Percentiles rank a stretch among this genome's conserved stretches.
Conservation (phyloP, 2,888 invertebrate genomes). For the Lepidocyrtinus sp. region DNA sequence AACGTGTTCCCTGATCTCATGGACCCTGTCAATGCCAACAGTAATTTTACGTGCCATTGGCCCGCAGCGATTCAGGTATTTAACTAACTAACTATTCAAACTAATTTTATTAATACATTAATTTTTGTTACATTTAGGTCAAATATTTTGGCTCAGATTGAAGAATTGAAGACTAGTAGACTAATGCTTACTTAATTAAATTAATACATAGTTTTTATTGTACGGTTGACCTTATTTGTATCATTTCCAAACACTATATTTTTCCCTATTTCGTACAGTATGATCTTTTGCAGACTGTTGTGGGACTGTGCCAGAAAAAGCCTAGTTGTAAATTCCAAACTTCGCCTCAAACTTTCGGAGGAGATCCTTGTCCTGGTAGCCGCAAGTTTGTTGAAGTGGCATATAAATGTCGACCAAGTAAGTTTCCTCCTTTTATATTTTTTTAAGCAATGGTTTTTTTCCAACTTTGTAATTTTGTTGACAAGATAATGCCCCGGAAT, state of each 20-base stretch:
- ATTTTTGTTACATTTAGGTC: not conserved
- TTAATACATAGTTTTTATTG: no score
- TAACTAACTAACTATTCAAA: not conserved
- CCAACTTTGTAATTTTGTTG: not conserved
- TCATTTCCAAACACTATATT: no score
- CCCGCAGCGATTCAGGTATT: slow-evolving; percentile 66
- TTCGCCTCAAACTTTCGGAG: slow-evolving; percentile 88
- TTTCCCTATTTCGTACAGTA: slow-evolving; percentile 46
- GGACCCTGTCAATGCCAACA: slow-evolving; percentile 55
- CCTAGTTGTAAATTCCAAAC: slow-evolving; percentile 92
- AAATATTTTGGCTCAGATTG: no score
- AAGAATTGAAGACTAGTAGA: no score
- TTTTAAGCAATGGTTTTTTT: no score
- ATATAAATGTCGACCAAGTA: slow-evolving; percentile 97
- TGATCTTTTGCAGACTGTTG: slow-evolving; percentile 93
- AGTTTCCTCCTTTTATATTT: no score
- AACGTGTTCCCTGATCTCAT: slow-evolving; percentile 61
- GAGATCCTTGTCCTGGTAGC: slow-evolving; percentile 93
- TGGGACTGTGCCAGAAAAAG: slow-evolving; percentile 94
- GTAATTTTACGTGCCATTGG: slow-evolving; percentile 64
- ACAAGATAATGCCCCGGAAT: not conserved
- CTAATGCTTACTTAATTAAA: no score
- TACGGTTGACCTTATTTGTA: no score
- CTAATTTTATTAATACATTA: no score
- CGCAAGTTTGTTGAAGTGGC: slow-evolving; percentile 95